These are phyloP conservation scores for Calonectris borealis DNA, from an alignment of 2,113 vertebrate genomes.

Conservation along the genomic window DNA sequence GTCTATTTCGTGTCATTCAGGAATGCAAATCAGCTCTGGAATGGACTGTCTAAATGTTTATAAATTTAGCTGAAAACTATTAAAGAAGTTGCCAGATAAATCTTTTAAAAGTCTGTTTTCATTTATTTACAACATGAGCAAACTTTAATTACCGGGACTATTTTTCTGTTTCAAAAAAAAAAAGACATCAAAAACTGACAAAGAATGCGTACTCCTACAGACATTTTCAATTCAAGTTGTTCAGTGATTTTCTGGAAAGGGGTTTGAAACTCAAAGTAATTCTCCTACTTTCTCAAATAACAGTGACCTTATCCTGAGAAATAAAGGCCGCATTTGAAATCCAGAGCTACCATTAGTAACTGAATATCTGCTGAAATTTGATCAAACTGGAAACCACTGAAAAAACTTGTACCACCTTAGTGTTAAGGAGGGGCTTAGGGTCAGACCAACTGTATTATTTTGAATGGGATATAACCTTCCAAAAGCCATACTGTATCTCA, in stretches of 20 bases:
- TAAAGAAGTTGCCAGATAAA: neutral
- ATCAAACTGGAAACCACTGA: neutral
- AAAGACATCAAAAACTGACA: neutral
- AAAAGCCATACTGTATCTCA: neutral
- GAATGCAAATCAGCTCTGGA: neutral
- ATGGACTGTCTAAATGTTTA: neutral
- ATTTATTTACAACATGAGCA: neutral
- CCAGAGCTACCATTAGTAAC: neutral
- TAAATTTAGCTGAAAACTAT: neutral
- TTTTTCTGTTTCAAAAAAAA: neutral
- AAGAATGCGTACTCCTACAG: neutral
- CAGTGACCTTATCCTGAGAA: neutral
- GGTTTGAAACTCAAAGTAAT: neutral
- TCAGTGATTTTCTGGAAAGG: neutral
- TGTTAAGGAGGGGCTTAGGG: neutral
- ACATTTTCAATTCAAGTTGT: neutral
- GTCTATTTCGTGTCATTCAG: neutral
- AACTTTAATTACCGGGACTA: neutral
- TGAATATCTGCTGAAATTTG: neutral
- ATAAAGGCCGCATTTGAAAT: neutral
- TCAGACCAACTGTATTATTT: neutral
- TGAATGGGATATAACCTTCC: neutral
- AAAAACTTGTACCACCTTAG: neutral
- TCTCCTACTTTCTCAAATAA: neutral
- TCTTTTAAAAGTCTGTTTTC: neutral